Percentiles rank a stretch among this genome's conserved stretches.
phyloP scores from a whole-genome alignment of 35 echinoderm and acorn worm species.

The Heliocidaris tuberculata region DNA sequence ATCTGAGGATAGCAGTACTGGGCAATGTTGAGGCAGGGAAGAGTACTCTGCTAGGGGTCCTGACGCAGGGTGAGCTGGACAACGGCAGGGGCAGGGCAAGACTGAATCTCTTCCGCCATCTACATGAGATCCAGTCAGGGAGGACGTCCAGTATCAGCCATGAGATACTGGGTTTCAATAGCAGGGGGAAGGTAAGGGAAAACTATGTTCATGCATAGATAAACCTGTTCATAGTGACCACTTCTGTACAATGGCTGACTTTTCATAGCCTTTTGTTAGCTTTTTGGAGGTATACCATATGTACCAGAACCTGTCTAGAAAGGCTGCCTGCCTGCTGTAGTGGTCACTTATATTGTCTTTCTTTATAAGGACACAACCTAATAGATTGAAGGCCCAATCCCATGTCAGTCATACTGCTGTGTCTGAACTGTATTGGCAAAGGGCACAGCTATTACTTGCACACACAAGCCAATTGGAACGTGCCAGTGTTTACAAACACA shows the following conservation, averaged over 20 bases:
- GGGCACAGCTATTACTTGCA: too few relatives aligned
- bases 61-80: slow-evolving; percentile 93
- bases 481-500: not conserved
- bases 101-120: slow-evolving; percentile 93
- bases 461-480: too few relatives aligned
- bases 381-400: too few relatives aligned
- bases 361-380: too few relatives aligned
- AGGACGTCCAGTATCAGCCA: slow-evolving; percentile 97
- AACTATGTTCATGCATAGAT: not conserved
- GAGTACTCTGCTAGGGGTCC: slow-evolving; percentile 87
- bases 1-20: slow-evolving; percentile 89
- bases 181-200: slow-evolving; percentile 93
- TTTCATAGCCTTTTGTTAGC: too few relatives aligned
- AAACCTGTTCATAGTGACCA: not conserved
- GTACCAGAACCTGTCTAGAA: too few relatives aligned
- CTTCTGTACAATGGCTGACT: too few relatives aligned
- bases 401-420: too few relatives aligned
- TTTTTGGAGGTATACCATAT: too few relatives aligned
- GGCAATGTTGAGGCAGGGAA: slow-evolving; percentile 96
- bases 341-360: too few relatives aligned
- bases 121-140: slow-evolving; percentile 96
- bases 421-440: too few relatives aligned
- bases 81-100: slow-evolving; percentile 92
- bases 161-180: slow-evolving; percentile 93
- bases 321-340: too few relatives aligned